phyloP scores from a whole-genome alignment of 2,113 vertebrate species.

The Deroptyus accipitrinus region DNA sequence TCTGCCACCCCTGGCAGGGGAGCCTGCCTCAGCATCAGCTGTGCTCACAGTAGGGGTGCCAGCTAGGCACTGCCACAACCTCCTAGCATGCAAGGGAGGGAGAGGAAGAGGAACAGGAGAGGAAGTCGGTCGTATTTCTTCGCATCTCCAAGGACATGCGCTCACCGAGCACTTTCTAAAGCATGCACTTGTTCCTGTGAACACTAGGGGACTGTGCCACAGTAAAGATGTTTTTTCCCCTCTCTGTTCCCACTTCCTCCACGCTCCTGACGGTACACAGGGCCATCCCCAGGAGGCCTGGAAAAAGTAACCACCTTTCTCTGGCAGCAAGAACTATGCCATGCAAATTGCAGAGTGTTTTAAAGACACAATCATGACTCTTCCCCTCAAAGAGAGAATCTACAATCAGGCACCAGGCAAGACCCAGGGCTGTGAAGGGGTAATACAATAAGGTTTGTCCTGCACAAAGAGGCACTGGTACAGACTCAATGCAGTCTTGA shows the following conservation, averaged over 20 bases:
- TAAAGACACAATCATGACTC: background rate
- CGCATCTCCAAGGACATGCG: background rate
- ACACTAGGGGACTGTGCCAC: background rate
- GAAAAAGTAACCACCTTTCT: background rate
- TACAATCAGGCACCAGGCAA: background rate
- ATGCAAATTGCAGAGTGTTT: background rate
- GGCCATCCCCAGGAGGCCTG: background rate
- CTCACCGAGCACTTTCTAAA: background rate
- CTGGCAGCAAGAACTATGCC: background rate
- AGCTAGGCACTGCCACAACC: background rate
- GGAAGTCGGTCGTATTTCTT: background rate
- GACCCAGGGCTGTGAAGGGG: background rate
- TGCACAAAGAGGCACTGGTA: background rate
- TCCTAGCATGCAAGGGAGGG: background rate
- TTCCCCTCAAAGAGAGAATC: background rate
- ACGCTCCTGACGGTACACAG: background rate
- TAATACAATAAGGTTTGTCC: background rate
- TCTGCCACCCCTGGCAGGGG: background rate
- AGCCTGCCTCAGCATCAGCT: background rate
- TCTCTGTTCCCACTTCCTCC: background rate
- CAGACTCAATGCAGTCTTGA: background rate
- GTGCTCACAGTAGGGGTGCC: background rate
- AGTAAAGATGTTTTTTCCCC: rapidly evolving
- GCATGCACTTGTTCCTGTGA: background rate
- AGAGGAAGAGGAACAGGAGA: background rate